Evolutionary conservation across 2,888 invertebrate species (phyloP).

Genomic region (Frankliniella intonsa): DNA sequence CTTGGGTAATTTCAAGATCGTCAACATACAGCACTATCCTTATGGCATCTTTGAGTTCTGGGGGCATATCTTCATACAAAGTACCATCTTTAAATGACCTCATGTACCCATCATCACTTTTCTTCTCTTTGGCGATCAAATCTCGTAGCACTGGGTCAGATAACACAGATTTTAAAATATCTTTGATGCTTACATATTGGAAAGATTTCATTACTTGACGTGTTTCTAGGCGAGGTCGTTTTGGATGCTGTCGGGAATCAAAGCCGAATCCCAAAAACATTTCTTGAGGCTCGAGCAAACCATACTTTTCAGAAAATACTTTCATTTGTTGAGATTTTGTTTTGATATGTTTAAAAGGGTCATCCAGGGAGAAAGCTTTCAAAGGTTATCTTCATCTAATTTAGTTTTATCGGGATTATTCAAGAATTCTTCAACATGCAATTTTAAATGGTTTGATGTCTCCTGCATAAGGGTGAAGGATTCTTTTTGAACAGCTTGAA

Average conservation of each 20-base stretch:
- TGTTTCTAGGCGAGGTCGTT: not conserved
- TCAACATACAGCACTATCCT: not conserved
- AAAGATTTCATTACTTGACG: not conserved
- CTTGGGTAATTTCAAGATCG: not conserved
- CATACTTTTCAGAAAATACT: not conserved
- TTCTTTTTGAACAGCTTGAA: not conserved
- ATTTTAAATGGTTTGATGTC: not conserved
- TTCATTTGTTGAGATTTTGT: not conserved
- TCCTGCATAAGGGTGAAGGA: not conserved
- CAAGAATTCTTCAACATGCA: not conserved
- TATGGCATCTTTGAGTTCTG: not conserved
- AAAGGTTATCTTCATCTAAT: not conserved
- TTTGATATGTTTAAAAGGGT: not conserved
- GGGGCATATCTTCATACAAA: no score
- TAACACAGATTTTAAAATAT: not conserved
- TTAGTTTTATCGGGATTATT: not conserved
- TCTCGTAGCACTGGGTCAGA: not conserved
- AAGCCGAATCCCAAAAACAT: not conserved
- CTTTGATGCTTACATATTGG: not conserved
- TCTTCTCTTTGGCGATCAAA: not conserved
- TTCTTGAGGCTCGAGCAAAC: not conserved
- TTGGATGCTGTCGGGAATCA: not conserved
- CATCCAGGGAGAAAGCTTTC: not conserved
- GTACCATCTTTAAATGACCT: not conserved
- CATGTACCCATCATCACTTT: not conserved